Conservation (phyloP, 2,888 invertebrate species). For the Meta bourneti region DNA sequence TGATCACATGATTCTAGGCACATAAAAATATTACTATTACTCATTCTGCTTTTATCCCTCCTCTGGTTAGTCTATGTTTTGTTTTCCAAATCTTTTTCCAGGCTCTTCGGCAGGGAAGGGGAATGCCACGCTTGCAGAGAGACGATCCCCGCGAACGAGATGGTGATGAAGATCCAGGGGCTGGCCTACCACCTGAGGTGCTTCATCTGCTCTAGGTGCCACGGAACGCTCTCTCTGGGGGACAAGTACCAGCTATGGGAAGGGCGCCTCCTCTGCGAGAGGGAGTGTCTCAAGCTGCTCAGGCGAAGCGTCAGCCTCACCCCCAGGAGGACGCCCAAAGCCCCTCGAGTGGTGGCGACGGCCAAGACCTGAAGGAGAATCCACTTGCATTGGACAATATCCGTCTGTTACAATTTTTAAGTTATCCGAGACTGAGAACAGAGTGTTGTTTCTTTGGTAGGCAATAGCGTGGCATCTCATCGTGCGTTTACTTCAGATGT, state of each 20-base stretch:
- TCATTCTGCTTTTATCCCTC: neutral
- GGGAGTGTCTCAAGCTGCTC: slow-evolving; percentile 93
- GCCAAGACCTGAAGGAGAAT: slow-evolving; percentile 41
- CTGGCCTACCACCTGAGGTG: slow-evolving; percentile 95
- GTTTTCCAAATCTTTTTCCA: slow-evolving; percentile 81
- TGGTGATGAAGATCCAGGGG: slow-evolving; percentile 91
- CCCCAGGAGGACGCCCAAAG: slow-evolving; percentile 28
- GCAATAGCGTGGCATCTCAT: too few species aligned
- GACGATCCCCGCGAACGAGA: slow-evolving; percentile 94
- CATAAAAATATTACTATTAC: neutral
- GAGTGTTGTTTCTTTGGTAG: too few species aligned
- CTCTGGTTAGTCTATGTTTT: neutral
- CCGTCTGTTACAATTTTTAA: too few species aligned
- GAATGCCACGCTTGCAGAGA: slow-evolving; percentile 95
- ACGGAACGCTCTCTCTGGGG: slow-evolving; percentile 91
- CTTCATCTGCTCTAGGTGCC: slow-evolving; percentile 96
- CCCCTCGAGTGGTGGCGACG: slow-evolving; percentile 3
- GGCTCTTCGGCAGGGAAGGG: slow-evolving; percentile 94
- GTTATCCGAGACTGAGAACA: too few species aligned
- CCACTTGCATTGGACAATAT: neutral
- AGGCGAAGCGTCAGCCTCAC: slow-evolving; percentile 25
- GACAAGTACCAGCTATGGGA: slow-evolving; percentile 94
- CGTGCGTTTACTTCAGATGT: too few species aligned
- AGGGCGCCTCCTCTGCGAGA: slow-evolving; percentile 94
- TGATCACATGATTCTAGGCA: too few species aligned